Evolutionary conservation across 2,797 vertebrate species (phyloP).

Genomic region (Gallirallus australis): DNA sequence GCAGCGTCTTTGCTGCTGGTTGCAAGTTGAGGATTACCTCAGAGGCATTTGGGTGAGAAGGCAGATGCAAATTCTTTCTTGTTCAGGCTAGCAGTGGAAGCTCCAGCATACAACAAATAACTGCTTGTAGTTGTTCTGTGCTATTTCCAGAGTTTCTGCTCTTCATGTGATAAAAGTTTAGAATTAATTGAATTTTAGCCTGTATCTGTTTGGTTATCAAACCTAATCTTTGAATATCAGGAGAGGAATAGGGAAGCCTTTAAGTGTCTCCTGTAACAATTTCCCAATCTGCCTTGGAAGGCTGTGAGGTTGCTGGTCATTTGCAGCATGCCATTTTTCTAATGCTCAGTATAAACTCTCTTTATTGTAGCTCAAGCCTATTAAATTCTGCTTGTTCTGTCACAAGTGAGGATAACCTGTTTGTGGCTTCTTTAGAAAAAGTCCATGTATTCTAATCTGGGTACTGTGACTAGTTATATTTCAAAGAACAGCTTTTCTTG

Average conservation of each 20-base stretch:
- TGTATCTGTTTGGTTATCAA: background rate
- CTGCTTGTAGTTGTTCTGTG: background rate
- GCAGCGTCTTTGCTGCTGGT: background rate
- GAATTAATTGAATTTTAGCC: background rate
- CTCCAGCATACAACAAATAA: background rate
- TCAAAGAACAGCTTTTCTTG: constrained; percentile 4
- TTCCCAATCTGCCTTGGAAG: background rate
- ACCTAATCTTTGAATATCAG: background rate
- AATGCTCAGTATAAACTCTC: background rate
- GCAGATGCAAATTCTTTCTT: constrained; percentile 50
- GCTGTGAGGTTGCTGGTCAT: background rate
- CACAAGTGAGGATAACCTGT: constrained; percentile 44
- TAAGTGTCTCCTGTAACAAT: background rate
- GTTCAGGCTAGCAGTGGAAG: constrained; percentile 22
- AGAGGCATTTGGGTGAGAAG: constrained; percentile 61
- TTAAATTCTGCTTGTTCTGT: constrained; percentile 32
- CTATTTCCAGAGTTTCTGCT: background rate
- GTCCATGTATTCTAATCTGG: constrained; percentile 13
- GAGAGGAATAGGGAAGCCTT: background rate
- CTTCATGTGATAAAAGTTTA: background rate
- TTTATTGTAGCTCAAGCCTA: constrained; percentile 28
- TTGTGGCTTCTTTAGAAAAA: constrained; percentile 48
- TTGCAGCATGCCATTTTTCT: background rate
- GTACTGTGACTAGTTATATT: background rate
- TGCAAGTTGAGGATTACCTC: constrained; percentile 10